These are phyloP conservation scores for Agriopis leucophaearia DNA, from an alignment of 2,888 invertebrate genomes.

Conservation along the genomic window DNA sequence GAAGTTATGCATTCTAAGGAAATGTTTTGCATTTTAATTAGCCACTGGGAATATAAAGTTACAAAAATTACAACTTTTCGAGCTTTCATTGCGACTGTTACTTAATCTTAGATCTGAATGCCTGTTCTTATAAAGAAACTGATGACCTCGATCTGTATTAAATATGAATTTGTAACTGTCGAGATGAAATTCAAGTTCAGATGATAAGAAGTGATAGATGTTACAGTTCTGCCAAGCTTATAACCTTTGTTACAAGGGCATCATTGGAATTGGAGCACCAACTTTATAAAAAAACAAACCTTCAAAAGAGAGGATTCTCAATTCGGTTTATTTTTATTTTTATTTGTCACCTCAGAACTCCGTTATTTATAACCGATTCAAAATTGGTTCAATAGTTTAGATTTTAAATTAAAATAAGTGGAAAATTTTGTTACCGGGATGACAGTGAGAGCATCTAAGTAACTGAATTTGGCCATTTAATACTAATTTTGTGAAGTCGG, in stretches of 20 bases:
- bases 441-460: no score
- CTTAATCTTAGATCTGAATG: constrained; percentile 15
- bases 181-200: constrained; percentile 23
- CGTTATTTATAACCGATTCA: no score
- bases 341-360: no score
- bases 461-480: no score
- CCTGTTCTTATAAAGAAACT: constrained; percentile 13
- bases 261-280: not conserved
- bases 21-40: constrained; percentile 36
- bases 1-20: constrained; percentile 37
- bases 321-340: no score
- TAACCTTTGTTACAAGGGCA: constrained; percentile 19
- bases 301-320: no score
- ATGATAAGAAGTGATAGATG: constrained; percentile 22
- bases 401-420: no score
- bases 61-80: constrained; percentile 31
- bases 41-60: constrained; percentile 1
- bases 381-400: no score
- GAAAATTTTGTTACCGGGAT: no score
- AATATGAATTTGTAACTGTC: constrained; percentile 27
- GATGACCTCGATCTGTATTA: constrained; percentile 37
- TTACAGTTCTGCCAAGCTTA: constrained; percentile 17
- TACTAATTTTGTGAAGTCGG: no score
- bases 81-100: constrained; percentile 1
- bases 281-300: no score